Base-by-base conservation (phyloP, 2,113 vertebrate genomes). In the Perognathus longimembris region DNA sequence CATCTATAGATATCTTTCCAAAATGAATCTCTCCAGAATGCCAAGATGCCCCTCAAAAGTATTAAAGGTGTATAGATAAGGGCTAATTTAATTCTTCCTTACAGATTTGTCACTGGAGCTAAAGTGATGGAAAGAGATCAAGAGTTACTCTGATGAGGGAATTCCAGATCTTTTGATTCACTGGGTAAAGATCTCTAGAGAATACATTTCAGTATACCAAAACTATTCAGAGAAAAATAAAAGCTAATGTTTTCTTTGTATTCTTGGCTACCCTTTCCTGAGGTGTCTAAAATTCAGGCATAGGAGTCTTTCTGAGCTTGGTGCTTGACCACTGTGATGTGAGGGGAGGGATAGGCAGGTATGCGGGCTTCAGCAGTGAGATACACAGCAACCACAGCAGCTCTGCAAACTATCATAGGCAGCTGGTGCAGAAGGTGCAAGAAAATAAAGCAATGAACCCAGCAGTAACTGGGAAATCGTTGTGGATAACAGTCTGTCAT, bases 111-210 rank as follows among this genome's bases (percentile, higher is more conserved):
- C 66, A 71, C 22, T 59, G 74, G 50, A 70, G 30, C 54, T 42
- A 63, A 63, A 7, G 22, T 88, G 71, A 88, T 64, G 3, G 70
- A 89, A 76, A 90, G 57, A 61, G 22, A 77, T 67, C 57, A 85
- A 15, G 34, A n/a, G 9, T 77, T 50, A 50, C 17, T 69, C 30
- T 82, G 54, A 81, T 69, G 26, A 90, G 18, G 26, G 22, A 71
- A 85, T 81, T 75, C 26, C 2, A 84, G 21, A 80, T 87, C 54
- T 59, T 95, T 92, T 59, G n/a, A 92, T 85, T 87, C 59, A 78
- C 6, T 88, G 42, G 38, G 24, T 50, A 74, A 70, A 86, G 36
- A 15, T 90, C 75, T 80, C 40, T 81, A 30, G 45, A 78, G 82
- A 87, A 66, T 15, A 61, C 1, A 66, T 91, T 76, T 40, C 34